Percentiles rank a stretch among this genome's conserved stretches.
These are phyloP conservation scores for Pammene fasciana DNA, from an alignment of 2,888 invertebrate species.

Conservation along the genomic window DNA sequence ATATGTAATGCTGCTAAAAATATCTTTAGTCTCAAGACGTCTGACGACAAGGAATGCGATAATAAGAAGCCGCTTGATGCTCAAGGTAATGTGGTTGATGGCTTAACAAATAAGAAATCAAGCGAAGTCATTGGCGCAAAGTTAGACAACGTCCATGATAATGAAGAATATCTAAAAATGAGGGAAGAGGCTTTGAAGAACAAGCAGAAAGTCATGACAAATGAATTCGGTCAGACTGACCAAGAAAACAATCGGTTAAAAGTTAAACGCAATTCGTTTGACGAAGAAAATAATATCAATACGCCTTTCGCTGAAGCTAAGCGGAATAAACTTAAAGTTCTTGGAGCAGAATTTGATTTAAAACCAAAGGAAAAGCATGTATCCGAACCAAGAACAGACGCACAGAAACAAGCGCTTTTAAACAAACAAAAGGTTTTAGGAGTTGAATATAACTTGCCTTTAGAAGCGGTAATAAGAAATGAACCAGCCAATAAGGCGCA, in stretches of 20 bases:
- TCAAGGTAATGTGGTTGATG: conserved; percentile 67
- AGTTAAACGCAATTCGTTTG: conserved; percentile 52
- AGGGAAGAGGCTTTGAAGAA: conserved; percentile 76
- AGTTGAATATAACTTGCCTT: conserved; percentile 83
- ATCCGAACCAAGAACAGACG: conserved; percentile 66
- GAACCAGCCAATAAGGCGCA: conserved; percentile 68
- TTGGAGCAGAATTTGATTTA: conserved; percentile 62
- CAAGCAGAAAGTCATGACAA: conserved; percentile 79
- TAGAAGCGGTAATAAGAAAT: conserved; percentile 50
- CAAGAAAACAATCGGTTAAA: conserved; percentile 62
- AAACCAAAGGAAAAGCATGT: conserved; percentile 44
- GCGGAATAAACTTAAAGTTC: conserved; percentile 67
- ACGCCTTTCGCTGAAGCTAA: conserved; percentile 64
- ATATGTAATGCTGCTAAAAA: conserved; percentile 70
- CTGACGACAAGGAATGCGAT: conserved; percentile 58
- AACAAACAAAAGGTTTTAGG: conserved; percentile 85
- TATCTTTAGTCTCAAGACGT: conserved; percentile 62
- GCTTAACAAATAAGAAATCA: conserved; percentile 58
- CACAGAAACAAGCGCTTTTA: conserved; percentile 83
- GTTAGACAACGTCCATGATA: conserved; percentile 59
- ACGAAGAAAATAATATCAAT: conserved; percentile 66
- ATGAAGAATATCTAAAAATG: conserved; percentile 63
- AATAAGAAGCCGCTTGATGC: conserved; percentile 65
- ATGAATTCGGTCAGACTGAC: conserved; percentile 73
- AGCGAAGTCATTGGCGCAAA: conserved; percentile 66